phyloP scores from a whole-genome alignment of 2,888 invertebrate genomes.

The Pegoplata infirma region DNA sequence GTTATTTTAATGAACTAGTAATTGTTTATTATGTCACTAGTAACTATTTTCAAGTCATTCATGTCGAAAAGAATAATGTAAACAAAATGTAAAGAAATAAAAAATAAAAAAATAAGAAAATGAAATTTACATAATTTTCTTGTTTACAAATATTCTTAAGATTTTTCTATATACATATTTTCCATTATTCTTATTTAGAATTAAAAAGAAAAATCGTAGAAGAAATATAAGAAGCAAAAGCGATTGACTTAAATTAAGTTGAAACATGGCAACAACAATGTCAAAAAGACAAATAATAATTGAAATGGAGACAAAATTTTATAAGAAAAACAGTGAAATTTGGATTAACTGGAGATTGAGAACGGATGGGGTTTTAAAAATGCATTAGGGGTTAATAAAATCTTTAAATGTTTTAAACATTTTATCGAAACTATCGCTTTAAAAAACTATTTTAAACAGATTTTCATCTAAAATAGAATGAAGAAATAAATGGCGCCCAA shows the following conservation, averaged over 20 bases:
- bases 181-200: constrained; percentile 12
- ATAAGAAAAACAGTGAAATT: background rate
- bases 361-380: too few relatives aligned
- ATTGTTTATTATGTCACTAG: constrained; percentile 62
- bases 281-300: constrained; percentile 3
- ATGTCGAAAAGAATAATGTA: constrained; percentile 34
- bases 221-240: constrained; percentile 54
- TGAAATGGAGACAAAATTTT: background rate
- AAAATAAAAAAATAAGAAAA: constrained; percentile 37
- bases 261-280: constrained; percentile 63
- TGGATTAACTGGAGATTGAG: too few relatives aligned
- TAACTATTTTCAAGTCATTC: constrained; percentile 61
- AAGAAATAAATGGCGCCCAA: too few relatives aligned
- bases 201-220: constrained; percentile 18
- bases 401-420: too few relatives aligned
- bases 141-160: constrained; percentile 71
- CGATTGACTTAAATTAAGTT: constrained; percentile 76
- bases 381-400: too few relatives aligned
- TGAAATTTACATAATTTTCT: constrained; percentile 75
- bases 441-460: too few relatives aligned
- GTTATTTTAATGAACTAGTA: constrained; percentile 58
- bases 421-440: too few relatives aligned
- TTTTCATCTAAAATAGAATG: too few relatives aligned
- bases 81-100: constrained; percentile 8
- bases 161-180: background rate